Evolutionary conservation across 2,113 vertebrate species (phyloP), one percentile per base, ranked within the genome.

Genomic region (Ursus arctos): DNA sequence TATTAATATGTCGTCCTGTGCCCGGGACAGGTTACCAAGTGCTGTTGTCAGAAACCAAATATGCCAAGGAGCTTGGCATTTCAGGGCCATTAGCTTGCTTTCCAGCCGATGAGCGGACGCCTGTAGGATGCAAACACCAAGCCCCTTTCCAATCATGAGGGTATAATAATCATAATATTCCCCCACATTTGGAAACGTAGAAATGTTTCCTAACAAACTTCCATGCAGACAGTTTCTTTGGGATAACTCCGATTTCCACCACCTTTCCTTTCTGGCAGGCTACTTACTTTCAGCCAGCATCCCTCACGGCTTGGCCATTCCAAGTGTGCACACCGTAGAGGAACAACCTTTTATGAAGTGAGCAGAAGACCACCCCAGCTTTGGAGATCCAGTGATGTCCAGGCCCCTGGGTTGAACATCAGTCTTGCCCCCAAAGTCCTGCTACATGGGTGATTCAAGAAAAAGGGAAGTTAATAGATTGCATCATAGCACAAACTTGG

Each of bases 311-410:
- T 1, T 14, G 47, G 53, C n/a, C 24, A 0, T 53, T 11, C 43
- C n/a, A n/a, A n/a, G n/a, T n/a, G n/a, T 13, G 4, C 43, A 15
- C 4, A 6, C 9, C 0, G 0, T 4, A 14, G n/a, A 67, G 7
- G 21, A 15, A 2, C 21, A 22, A 13, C 24, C 21, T 6, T 0
- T 0, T 28, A 3, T 7, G 33, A 16, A 28, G 47, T 0, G 26
- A 4, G 8, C n/a, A 16, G 43, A 55, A 28, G 53, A 18, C 55
- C 61, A 11, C 24, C 24, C 8, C 19, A 13, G n/a, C 63, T 18
- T 0, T 7, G 47, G 43, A 49, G 57, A 12, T 3, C 18, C 6
- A 0, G 24, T 3, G 57, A 13, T 28, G 69, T 18, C 43, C 24
- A 21, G 88, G 47, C 85, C 1, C 33, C 80, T 8, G 36, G 19